Base-by-base conservation (phyloP, 2,888 invertebrate genomes). In the Plemyria rubiginata region DNA sequence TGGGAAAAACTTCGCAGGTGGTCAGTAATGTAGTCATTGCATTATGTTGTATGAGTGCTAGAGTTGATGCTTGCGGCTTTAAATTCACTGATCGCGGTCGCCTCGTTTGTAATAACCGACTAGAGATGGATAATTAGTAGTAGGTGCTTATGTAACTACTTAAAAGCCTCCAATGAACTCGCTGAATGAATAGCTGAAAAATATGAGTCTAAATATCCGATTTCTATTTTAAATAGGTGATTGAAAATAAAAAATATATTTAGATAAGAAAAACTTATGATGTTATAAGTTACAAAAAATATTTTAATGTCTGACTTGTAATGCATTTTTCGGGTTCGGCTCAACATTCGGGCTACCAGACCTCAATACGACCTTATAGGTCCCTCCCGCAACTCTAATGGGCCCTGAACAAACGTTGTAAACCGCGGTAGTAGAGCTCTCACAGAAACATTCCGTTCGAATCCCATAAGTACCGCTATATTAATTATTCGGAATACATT, bases 401-500 rank as follows among this genome's bases (percentile, higher is more conserved):
- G 56, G 60, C 62, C 58, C 54, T 55, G 50, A 51, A 54, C 54
- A 53, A 53, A 59, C 58, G 56, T 54, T 62, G 62, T 65, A 63
- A 65, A 64, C 66, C 49, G 57, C 55, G 28, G 48, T 54, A 62
- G 64, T 58, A 62, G 67, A 57, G 60, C 62, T 68, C 65, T 67
- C 70, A 49, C 70, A 56, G 51, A 48, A 68, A 60, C 54, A 68
- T n/a, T 28, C 57, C 66, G 59, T 65, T 68, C 65, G 60, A 70
- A 65, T 63, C 65, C 69, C 65, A 60, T 56, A 45, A 59, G 62
- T 59, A 71, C 71, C 69, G 75, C 66, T 68, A 67, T 52, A 65
- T 70, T 73, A 77, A 77, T 77, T 74, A 76, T 72, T 73, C 72
- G 68, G 74, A 73, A 79, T 79, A 79, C 70, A 79, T 80, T 76